Conservation (phyloP, 2,888 invertebrate species). For the Ectropis crepuscularia region DNA sequence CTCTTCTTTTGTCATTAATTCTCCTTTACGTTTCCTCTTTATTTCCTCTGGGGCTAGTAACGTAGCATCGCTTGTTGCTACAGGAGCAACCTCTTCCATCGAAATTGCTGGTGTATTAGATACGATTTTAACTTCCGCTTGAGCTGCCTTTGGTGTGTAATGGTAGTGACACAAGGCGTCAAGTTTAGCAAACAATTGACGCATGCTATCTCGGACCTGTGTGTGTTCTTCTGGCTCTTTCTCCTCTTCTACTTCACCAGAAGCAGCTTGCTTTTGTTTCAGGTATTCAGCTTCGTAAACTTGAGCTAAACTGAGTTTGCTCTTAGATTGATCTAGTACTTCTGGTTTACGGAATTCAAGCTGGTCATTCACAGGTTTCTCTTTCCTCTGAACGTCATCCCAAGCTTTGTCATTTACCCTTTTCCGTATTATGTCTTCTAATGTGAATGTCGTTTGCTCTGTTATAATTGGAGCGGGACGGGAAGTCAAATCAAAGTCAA, state of each 20-base stretch:
- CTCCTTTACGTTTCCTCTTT: conserved; percentile 85
- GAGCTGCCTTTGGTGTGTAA: conserved; percentile 94
- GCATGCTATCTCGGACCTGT: conserved; percentile 91
- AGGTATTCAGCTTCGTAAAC: conserved; percentile 96
- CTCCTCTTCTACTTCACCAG: conserved; percentile 85
- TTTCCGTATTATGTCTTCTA: conserved; percentile 96
- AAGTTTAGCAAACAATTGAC: conserved; percentile 91
- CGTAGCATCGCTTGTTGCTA: conserved; percentile 92
- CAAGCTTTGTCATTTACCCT: conserved; percentile 96
- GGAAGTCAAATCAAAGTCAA: conserved; percentile 94
- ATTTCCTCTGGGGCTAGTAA: conserved; percentile 97
- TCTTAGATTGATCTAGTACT: conserved; percentile 96
- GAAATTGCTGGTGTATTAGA: conserved; percentile 95
- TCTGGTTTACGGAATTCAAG: conserved; percentile 94
- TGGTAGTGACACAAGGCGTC: conserved; percentile 97
- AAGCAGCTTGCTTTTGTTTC: conserved; percentile 85
- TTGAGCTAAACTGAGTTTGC: conserved; percentile 95
- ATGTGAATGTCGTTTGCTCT: conserved; percentile 92
- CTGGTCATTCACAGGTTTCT: conserved; percentile 92
- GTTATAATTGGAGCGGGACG: conserved; percentile 96
- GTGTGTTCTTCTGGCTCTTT: conserved; percentile 90
- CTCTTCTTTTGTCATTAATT: conserved; percentile 90
- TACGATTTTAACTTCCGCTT: conserved; percentile 95
- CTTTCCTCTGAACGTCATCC: conserved; percentile 96
- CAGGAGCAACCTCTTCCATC: conserved; percentile 98